A percentile compares a stretch with the other conserved stretches of the same genome.
Evolutionary conservation across 1,140 invertebrate species (phyloP).

Genomic region (Heliconius himera): DNA sequence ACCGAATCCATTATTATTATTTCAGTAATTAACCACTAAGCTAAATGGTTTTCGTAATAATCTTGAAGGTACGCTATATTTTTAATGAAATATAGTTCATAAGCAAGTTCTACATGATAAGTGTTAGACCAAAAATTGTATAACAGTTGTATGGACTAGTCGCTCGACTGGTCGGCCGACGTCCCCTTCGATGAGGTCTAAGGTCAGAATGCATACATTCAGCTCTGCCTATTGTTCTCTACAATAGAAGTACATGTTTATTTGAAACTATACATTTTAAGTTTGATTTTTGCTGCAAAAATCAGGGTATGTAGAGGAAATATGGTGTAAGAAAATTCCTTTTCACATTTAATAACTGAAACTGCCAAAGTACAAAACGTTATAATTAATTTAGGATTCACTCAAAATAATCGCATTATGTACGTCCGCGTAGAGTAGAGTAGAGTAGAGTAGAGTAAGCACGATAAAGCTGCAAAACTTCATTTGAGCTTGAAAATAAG

Average conservation of each 20-base stretch:
- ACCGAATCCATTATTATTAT: background rate
- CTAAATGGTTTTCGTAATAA: background rate
- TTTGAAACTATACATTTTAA: background rate
- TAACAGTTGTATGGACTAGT: conserved; percentile 14
- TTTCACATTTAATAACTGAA: background rate
- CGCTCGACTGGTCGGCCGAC: conserved; percentile 14
- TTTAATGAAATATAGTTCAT: background rate
- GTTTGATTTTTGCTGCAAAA: background rate
- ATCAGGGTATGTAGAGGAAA: background rate
- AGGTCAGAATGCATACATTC: conserved; percentile 24
- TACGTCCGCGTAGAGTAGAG: background rate
- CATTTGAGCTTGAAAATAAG: conserved; percentile 2
- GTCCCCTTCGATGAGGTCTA: conserved; percentile 25
- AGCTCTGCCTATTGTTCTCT: conserved; percentile 1
- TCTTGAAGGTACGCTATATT: background rate
- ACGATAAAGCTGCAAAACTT: background rate
- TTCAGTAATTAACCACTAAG: background rate
- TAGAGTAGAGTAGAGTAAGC: background rate
- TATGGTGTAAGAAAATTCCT: background rate
- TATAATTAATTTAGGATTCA: background rate
- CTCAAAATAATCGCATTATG: background rate
- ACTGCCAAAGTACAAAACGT: too few relatives aligned
- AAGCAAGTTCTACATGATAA: conserved; percentile 7
- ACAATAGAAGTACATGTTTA: background rate
- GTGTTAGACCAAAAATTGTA: background rate